phyloP scores from a whole-genome alignment of 2,797 vertebrate genomes.

The Gambusia yucatana region DNA sequence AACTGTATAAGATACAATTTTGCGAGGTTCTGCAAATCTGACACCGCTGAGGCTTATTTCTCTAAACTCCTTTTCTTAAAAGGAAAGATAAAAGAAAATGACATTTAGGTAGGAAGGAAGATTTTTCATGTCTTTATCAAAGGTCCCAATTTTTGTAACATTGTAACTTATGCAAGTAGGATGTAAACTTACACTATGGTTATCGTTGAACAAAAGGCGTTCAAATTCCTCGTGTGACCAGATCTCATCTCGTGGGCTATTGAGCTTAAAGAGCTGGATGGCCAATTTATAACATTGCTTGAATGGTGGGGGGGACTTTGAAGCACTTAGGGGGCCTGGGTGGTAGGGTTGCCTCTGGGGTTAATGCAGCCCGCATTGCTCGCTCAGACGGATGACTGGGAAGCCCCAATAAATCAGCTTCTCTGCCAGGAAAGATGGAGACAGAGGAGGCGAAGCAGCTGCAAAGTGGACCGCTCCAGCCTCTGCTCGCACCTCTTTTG shows the following conservation, averaged over 20 bases:
- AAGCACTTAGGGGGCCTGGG: constrained; percentile 78
- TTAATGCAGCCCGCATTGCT: constrained; percentile 78
- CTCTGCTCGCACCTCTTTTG: constrained; percentile 50
- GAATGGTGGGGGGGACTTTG: constrained; percentile 71
- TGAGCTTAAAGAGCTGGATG: constrained; percentile 67
- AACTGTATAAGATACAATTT: neutral
- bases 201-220: constrained; percentile 50
- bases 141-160: neutral
- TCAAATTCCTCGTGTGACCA: constrained; percentile 48
- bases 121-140: neutral
- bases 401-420: constrained; percentile 80
- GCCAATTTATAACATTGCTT: constrained; percentile 77
- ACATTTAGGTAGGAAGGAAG: neutral
- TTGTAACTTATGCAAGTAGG: neutral
- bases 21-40: neutral
- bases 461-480: constrained; percentile 72
- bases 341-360: constrained; percentile 76
- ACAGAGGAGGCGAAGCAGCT: constrained; percentile 48
- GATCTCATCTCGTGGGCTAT: constrained; percentile 59
- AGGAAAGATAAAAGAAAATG: neutral
- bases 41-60: neutral
- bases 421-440: constrained; percentile 74
- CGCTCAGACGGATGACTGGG: constrained; percentile 75
- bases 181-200: constrained; percentile 33
- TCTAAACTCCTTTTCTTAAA: neutral